Conservation (phyloP, 2,888 invertebrate species). For the Sarcophaga caerulescens region DNA sequence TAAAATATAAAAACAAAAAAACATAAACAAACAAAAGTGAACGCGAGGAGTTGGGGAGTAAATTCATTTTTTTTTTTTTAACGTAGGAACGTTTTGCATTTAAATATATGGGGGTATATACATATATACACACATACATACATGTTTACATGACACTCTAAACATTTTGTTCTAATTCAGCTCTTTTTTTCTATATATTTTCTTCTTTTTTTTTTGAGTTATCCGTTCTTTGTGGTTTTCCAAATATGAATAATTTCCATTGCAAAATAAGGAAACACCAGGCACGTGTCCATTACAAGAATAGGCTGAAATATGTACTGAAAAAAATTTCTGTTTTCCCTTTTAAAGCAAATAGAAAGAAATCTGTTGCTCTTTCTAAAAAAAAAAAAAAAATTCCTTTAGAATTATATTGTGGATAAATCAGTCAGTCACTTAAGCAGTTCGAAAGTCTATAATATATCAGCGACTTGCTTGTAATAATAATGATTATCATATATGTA, state of each 20-base stretch:
- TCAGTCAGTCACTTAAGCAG: not conserved
- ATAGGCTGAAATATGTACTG: not conserved
- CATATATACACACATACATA: not conserved
- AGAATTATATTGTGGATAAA: not conserved
- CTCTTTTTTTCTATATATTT: conserved; percentile 51
- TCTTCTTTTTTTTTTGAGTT: not conserved
- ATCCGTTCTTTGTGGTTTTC: not conserved
- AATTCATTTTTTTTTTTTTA: not conserved
- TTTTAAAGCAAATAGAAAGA: too few species aligned
- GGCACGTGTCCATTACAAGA: conserved; percentile 13
- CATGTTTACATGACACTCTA: not conserved
- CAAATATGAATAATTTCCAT: conserved; percentile 30
- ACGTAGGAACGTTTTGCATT: not conserved
- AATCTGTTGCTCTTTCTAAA: too few species aligned
- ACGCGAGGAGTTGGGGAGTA: too few species aligned
- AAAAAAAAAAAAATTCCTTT: too few species aligned
- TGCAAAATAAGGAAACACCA: not conserved
- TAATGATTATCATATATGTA: not conserved
- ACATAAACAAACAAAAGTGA: not conserved
- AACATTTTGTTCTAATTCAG: conserved; percentile 36
- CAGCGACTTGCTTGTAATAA: conserved; percentile 21
- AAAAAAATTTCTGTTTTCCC: not conserved
- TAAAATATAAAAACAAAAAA: not conserved
- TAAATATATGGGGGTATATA: not conserved
- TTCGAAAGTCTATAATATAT: not conserved